A percentile compares a stretch with the other conserved stretches of the same genome.
Conservation (phyloP, 1,140 invertebrate genomes). For the Paraescarpia echinospica region DNA sequence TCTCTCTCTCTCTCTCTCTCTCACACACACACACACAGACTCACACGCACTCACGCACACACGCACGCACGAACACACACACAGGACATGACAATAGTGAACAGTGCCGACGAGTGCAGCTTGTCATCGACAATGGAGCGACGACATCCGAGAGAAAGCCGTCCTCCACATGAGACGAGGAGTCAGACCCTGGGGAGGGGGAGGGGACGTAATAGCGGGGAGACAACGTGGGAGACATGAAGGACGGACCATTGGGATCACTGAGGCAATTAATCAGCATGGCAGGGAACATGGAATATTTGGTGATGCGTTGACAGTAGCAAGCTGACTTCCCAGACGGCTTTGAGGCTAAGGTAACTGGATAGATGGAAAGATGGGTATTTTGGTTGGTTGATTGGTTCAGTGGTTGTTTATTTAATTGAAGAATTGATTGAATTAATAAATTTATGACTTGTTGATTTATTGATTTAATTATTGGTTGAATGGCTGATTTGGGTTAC, state of each 20-base stretch:
- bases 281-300: not conserved
- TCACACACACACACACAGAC: too few species aligned
- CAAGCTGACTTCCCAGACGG: not conserved
- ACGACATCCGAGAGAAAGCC: too few species aligned
- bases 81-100: not conserved
- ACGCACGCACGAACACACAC: not conserved
- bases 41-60: too few species aligned
- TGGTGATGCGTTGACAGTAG: not conserved
- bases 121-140: too few species aligned
- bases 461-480: too few species aligned
- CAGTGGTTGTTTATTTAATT: not conserved
- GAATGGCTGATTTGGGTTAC: too few species aligned
- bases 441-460: too few species aligned
- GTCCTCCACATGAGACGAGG: not conserved
- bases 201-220: not conserved
- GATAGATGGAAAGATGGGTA: not conserved
- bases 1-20: not conserved
- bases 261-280: not conserved
- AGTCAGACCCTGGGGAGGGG: not conserved
- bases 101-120: too few species aligned
- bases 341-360: not conserved
- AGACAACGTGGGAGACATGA: not conserved
- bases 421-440: not conserved
- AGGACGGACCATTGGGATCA: not conserved
- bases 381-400: not conserved